Evolutionary conservation across 2,888 invertebrate species (phyloP), one percentile per base, ranked within the genome.

Genomic region (Bellardia bayeri): DNA sequence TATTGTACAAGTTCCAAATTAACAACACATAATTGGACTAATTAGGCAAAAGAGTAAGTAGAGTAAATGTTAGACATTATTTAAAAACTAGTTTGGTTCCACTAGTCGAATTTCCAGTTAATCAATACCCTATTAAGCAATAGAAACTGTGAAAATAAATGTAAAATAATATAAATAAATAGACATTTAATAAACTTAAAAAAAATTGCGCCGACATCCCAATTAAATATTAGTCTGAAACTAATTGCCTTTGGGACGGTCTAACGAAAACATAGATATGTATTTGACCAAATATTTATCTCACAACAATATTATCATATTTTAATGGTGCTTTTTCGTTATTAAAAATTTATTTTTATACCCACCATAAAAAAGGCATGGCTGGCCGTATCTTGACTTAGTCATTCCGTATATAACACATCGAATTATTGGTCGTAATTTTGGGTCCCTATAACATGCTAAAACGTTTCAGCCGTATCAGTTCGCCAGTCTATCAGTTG

Each of bases 1-100:
- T n/a, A 56, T 74, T 56, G 71, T 33, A 45, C 9, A 33, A 56
- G 54, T 74, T 72, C 66, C 6, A 82, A 68, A 66, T 33, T 37
- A 13, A 45, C 23, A 7, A 5, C 37, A 37, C 0, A 33, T 40
- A 58, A 74, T 61, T 68, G 58, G 49, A 56, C 68, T 58, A 37
- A 49, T n/a, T 68, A 68, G 37, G 40, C 33, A 68, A 37, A 37
- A 13, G 23, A 61, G 11, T 9, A 49, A 33, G 16, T 72, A 72
- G 42, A 58, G n/a, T 56, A 71, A 33, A 56, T 1, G n/a, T 79
- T 61, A 61, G 71, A 49, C 3, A 42, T 58, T 68, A 58, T 58
- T 56, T 58, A 74, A 13, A 42, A 72, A 42, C 30, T 64, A 30
- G 40, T 37, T 72, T 58, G 63, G 30, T 61, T 54, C 33, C 81